Conservation (phyloP, 2,888 invertebrate genomes). For the Sphaerophoria taeniata region DNA sequence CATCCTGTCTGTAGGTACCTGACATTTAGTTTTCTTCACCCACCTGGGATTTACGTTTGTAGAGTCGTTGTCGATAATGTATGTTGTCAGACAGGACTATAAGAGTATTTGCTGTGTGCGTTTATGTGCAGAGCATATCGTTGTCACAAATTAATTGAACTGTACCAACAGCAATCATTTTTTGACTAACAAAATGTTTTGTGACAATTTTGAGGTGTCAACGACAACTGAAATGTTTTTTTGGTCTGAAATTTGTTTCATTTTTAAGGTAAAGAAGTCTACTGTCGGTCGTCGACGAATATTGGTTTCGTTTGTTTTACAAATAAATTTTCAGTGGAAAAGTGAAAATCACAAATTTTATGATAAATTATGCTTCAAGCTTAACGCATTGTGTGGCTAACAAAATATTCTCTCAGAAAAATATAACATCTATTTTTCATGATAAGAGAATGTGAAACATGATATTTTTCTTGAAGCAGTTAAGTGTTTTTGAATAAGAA, state of each 20-base stretch:
- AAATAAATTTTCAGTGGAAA: slow-evolving; percentile 20
- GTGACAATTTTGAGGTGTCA: no score
- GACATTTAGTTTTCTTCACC: no score
- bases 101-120: no score
- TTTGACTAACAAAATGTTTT: no score
- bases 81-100: no score
- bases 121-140: no score
- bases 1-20: no score
- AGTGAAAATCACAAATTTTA: slow-evolving; percentile 44
- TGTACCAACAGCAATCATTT: no score
- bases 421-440: not conserved
- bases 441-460: not conserved
- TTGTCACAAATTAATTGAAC: no score
- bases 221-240: no score
- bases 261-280: not conserved
- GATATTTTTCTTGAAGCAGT: not conserved
- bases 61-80: no score
- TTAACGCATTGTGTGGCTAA: slow-evolving; percentile 24
- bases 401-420: not conserved
- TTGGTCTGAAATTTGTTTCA: not conserved
- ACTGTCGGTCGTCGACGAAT: not conserved
- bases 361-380: slow-evolving; percentile 29
- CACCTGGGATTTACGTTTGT: no score
- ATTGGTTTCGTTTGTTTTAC: slow-evolving; percentile 33
- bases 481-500: slow-evolving; percentile 3